phyloP scores from a whole-genome alignment of 1,140 invertebrate genomes.

The Formica exsecta region DNA sequence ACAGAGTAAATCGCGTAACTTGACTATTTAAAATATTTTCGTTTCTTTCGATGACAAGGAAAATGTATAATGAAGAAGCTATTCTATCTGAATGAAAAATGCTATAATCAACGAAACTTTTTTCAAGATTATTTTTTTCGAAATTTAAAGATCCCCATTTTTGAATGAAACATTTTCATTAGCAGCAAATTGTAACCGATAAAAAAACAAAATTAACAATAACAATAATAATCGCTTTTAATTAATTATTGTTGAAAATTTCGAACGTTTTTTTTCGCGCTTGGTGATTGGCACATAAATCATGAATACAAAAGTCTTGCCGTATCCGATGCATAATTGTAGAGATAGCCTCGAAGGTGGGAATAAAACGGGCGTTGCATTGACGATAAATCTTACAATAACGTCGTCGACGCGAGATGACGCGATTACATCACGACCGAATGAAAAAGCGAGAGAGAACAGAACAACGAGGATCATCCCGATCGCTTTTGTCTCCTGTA shows the following conservation, averaged over 20 bases:
- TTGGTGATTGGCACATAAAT: not conserved
- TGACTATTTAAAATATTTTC: too few species aligned
- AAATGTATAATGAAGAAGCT: too few species aligned
- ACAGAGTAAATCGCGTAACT: too few species aligned
- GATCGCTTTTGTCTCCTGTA: not conserved
- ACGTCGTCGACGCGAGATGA: conserved; percentile 28
- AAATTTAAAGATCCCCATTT: too few species aligned
- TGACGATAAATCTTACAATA: conserved; percentile 64
- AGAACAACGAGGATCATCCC: not conserved
- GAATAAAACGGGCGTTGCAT: conserved; percentile 59
- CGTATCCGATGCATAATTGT: conserved; percentile 66
- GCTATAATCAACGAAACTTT: too few species aligned
- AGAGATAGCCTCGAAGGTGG: conserved; percentile 67
- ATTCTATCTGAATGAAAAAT: too few species aligned
- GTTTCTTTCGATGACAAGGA: too few species aligned
- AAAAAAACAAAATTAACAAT: too few species aligned
- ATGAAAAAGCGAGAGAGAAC: not conserved
- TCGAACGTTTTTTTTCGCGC: not conserved
- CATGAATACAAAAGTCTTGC: conserved; percentile 54
- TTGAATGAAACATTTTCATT: too few species aligned
- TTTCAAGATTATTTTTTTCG: too few species aligned
- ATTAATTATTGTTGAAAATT: not conserved
- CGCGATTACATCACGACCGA: not conserved
- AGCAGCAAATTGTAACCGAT: too few species aligned
- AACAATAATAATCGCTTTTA: too few species aligned